These are phyloP conservation scores for Zosterops hypoxanthus DNA, from an alignment of 2,113 vertebrate species.

Conservation along the genomic window DNA sequence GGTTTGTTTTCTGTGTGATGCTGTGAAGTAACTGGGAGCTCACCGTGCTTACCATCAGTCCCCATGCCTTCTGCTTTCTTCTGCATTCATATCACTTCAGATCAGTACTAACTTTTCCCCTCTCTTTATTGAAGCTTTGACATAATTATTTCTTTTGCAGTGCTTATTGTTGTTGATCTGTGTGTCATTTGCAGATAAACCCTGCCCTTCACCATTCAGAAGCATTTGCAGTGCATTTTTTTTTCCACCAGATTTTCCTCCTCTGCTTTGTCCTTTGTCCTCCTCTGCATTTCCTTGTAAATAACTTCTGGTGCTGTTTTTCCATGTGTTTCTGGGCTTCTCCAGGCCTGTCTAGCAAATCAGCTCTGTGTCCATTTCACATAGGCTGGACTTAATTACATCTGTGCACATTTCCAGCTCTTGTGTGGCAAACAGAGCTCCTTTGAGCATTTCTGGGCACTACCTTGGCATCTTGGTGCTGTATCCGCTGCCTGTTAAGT, in stretches of 20 bases:
- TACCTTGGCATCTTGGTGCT: background rate
- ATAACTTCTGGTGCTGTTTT: conserved; percentile 51
- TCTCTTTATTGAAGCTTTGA: background rate
- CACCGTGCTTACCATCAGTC: background rate
- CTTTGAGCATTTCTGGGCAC: background rate
- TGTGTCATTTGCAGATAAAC: background rate
- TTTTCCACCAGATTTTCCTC: conserved; percentile 5
- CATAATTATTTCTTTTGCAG: background rate
- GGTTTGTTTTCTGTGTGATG: background rate
- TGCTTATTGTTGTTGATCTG: background rate
- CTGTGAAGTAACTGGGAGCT: background rate
- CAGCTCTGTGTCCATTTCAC: background rate
- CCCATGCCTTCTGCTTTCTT: background rate
- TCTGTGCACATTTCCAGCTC: background rate
- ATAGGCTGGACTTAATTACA: background rate
- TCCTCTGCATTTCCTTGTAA: conserved; percentile 46
- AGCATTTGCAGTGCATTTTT: background rate
- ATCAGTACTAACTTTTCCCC: background rate
- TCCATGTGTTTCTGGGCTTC: background rate
- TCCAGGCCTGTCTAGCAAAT: background rate
- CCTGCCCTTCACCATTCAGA: background rate
- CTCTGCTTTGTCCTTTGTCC: conserved; percentile 63
- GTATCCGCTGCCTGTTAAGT: background rate
- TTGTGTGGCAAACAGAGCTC: background rate
- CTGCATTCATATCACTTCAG: background rate